A percentile compares a stretch with the other conserved stretches of the same genome.
Conservation (phyloP, 2,888 invertebrate genomes). For the Chymomyza fuscimana region DNA sequence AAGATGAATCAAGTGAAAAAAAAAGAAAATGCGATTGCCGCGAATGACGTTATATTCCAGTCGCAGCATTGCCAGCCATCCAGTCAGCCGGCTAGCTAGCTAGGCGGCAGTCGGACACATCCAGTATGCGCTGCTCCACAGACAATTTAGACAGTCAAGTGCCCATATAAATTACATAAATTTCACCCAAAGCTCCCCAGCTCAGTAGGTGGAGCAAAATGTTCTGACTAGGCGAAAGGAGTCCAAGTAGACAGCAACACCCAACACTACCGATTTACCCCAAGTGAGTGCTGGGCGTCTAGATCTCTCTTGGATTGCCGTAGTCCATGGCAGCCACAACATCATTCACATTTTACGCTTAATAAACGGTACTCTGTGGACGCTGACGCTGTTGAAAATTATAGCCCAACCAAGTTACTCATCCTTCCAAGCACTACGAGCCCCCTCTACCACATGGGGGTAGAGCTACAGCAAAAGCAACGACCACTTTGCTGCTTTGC, state of each 20-base stretch:
- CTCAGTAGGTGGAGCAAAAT: neutral
- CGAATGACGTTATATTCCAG: neutral
- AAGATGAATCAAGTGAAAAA: constrained; percentile 2
- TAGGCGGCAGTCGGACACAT: neutral
- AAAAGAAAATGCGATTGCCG: neutral
- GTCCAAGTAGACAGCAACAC: constrained; percentile 6
- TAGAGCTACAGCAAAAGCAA: neutral
- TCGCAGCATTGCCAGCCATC: neutral
- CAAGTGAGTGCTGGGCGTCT: constrained; percentile 26
- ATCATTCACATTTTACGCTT: constrained; percentile 36
- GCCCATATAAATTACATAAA: constrained; percentile 80
- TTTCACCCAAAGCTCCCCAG: constrained; percentile 66
- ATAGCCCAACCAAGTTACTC: neutral
- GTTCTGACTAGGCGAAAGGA: neutral
- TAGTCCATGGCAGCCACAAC: neutral
- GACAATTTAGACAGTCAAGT: constrained; percentile 81
- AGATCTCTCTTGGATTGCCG: neutral
- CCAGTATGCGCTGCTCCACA: constrained; percentile 70
- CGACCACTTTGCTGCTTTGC: constrained; percentile 11
- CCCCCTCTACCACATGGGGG: neutral
- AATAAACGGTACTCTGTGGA: constrained; percentile 28
- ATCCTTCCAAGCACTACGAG: neutral
- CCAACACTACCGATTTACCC: neutral
- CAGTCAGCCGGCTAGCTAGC: neutral
- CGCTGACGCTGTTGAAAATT: constrained; percentile 4